A percentile compares a stretch with the other conserved stretches of the same genome.
Conservation (phyloP, 2,113 vertebrate species). For the Prunella himalayana region DNA sequence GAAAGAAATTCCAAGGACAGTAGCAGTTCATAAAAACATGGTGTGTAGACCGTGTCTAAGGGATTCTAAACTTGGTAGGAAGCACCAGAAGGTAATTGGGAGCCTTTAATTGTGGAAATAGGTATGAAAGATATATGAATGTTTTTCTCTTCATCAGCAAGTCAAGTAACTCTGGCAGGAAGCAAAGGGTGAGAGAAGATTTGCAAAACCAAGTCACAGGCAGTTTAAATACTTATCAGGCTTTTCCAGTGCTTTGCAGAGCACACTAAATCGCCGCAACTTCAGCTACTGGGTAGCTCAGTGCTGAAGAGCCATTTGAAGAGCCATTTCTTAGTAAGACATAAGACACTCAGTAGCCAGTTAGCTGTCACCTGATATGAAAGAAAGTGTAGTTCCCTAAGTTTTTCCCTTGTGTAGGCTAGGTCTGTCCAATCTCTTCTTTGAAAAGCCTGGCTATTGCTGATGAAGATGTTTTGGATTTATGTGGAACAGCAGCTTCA, state of each 20-base stretch:
- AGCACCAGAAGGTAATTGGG: background rate
- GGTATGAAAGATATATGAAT: background rate
- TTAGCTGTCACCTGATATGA: background rate
- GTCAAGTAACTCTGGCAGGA: background rate
- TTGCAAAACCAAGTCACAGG: background rate
- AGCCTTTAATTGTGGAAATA: background rate
- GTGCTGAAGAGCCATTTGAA: background rate
- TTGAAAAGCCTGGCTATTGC: background rate
- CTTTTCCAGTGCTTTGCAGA: background rate
- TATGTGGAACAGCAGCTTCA: background rate
- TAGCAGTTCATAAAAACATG: background rate
- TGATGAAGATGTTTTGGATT: background rate
- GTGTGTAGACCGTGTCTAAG: background rate
- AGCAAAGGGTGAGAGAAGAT: background rate
- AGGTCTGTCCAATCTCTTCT: background rate
- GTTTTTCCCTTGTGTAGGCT: background rate
- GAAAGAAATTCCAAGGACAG: background rate
- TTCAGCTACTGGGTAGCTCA: background rate
- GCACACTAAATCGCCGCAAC: background rate
- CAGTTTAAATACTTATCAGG: background rate
- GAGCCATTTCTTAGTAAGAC: background rate
- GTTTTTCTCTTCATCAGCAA: background rate
- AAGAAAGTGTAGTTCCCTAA: background rate
- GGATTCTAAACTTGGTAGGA: background rate
- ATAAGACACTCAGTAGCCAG: background rate